A percentile compares a stretch with the other conserved stretches of the same genome.
These are phyloP conservation scores for Champsocephalus esox DNA, from an alignment of 2,797 vertebrate species.

Conservation along the genomic window DNA sequence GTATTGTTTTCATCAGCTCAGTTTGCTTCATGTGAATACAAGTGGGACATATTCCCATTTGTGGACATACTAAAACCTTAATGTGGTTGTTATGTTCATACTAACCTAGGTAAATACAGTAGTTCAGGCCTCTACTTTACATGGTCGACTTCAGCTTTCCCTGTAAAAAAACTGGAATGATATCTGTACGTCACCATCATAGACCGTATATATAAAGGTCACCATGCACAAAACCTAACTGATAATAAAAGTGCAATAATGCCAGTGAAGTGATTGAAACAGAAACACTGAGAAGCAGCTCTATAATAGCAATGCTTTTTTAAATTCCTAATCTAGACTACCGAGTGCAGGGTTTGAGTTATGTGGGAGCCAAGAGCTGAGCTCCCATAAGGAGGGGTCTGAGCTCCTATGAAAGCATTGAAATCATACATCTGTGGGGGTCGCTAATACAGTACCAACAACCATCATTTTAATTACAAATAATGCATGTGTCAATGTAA, in stretches of 20 bases:
- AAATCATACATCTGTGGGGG: no score
- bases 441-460: no score
- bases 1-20: constrained; percentile 26
- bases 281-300: background rate
- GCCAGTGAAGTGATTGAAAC: background rate
- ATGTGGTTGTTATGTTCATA: background rate
- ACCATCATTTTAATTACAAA: no score
- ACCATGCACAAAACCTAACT: background rate
- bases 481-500: no score
- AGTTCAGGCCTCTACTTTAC: constrained; percentile 1
- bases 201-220: no score
- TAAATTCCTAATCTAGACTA: background rate
- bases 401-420: no score
- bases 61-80: background rate
- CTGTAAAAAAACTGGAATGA: background rate
- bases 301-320: background rate
- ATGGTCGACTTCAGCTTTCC: constrained; percentile 3
- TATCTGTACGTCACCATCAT: background rate
- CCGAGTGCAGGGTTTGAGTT: background rate
- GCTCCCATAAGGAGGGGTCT: no score
- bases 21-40: background rate
- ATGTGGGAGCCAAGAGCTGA: no score
- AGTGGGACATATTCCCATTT: background rate
- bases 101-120: background rate
- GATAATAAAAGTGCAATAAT: no score